These are phyloP conservation scores for Saguinus imperator DNA, from an alignment of 2,113 vertebrate genomes.

Conservation along the genomic window DNA sequence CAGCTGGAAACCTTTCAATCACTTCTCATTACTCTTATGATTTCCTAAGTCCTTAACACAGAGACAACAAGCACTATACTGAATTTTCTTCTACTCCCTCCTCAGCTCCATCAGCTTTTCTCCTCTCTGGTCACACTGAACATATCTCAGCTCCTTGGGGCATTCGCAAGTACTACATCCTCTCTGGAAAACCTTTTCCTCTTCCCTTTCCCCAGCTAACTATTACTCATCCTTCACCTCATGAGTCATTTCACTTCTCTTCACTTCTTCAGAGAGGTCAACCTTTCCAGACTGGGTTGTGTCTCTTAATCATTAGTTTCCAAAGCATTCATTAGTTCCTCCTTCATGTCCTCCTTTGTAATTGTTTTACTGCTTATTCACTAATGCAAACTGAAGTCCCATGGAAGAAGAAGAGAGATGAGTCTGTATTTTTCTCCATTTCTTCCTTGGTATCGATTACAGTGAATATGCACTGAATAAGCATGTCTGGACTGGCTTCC, in stretches of 20 bases:
- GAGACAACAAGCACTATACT: background rate
- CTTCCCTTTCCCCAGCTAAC: background rate
- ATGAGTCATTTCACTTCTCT: background rate
- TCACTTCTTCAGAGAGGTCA: background rate
- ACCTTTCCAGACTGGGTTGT: background rate
- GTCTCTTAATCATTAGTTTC: background rate
- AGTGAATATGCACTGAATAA: background rate
- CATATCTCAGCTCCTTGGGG: background rate
- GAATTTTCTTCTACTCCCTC: no score
- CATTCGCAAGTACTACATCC: background rate
- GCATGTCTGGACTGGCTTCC: background rate
- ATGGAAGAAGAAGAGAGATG: background rate
- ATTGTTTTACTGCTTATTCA: background rate
- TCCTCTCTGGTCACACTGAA: background rate
- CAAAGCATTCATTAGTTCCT: background rate
- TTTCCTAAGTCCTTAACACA: background rate
- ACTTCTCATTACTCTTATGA: background rate
- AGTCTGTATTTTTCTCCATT: background rate
- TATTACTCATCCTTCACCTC: background rate
- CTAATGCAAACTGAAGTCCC: background rate
- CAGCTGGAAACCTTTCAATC: background rate
- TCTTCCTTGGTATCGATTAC: background rate
- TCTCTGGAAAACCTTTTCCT: background rate
- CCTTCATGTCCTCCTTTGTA: background rate
- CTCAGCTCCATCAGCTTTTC: background rate